phyloP scores from a whole-genome alignment of 2,797 vertebrate genomes.

The Sebastes ruberrimus region DNA sequence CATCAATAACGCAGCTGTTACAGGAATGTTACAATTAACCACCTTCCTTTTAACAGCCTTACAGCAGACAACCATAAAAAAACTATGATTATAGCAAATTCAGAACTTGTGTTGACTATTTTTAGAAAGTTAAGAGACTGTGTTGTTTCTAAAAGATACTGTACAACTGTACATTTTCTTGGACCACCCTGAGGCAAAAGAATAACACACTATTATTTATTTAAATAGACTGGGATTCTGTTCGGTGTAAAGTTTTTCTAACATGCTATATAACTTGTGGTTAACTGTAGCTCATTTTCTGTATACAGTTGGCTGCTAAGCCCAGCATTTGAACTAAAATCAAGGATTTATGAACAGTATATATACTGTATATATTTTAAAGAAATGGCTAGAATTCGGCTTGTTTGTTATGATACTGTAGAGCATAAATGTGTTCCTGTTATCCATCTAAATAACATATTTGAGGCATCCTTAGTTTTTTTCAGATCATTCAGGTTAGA shows the following conservation, averaged over 20 bases:
- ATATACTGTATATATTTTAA: background rate
- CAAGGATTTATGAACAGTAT: background rate
- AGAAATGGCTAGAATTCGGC: background rate
- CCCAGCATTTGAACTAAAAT: background rate
- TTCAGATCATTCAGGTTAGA: background rate
- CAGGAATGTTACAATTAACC: background rate
- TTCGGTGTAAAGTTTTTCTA: background rate
- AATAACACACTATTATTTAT: background rate
- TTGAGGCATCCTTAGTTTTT: background rate
- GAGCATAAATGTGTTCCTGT: background rate
- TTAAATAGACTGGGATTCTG: background rate
- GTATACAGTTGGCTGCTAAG: background rate
- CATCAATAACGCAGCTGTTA: background rate
- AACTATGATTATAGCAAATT: background rate
- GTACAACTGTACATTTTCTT: background rate
- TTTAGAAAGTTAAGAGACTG: background rate
- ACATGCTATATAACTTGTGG: background rate
- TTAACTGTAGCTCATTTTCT: background rate
- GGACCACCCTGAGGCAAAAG: background rate
- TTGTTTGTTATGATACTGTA: background rate
- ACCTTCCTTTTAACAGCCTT: background rate
- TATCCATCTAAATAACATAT: background rate
- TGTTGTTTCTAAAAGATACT: background rate
- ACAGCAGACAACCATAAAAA: background rate
- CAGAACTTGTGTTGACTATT: background rate